Evolutionary conservation across 2,113 vertebrate genomes (phyloP), one percentile per base, ranked within the genome.

Genomic region (Alaudala cheleensis): DNA sequence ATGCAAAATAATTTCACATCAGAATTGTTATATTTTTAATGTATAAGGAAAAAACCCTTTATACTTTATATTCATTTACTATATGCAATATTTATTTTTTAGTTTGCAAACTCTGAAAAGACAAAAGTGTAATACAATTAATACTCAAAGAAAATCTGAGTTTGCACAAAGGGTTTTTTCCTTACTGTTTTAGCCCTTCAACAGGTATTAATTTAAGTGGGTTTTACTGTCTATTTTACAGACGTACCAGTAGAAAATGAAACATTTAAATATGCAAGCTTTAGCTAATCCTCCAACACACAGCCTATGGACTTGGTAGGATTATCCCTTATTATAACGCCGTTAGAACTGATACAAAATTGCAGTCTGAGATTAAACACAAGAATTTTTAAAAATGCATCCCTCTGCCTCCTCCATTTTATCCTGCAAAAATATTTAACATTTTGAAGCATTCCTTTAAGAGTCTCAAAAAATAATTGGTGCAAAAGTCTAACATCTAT

Each of bases 221-320:
- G 92, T 60, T 96, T 96, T 94, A 93, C 93, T 94, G 89, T 95
- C 96, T 96, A 29, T 88, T 97, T 95, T 93, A 92, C 25, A 94
- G 84, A 96, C 88, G 96, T 95, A 94, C 90, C 76, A 69, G 64
- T 61, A 93, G 96, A 96, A 97, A 97, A 96, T 91, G 74, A 92
- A 96, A 95, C 92, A 92, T 96, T 97, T 96, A 96, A 97, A 96
- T 97, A 97, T 97, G 90, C 94, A 95, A 97, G 94, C 86, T 96
- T 96, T 94, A 93, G 92, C 70, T 97, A 97, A 97, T 97, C 96
- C 96, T 92, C 81, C 95, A 94, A 95, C 95, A 95, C 80, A 92
- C 84, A 96, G 94, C 84, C 96, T 96, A 95, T 96, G 92, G 94
- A 97, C 95, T 96, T 96, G 79, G 84, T 78, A 88, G 96, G 96